Evolutionary conservation across 92 coral and sea anemone genomes (phyloP), one percentile per base, ranked within the genome.

Genomic region (Chrysogorgia sp.): DNA sequence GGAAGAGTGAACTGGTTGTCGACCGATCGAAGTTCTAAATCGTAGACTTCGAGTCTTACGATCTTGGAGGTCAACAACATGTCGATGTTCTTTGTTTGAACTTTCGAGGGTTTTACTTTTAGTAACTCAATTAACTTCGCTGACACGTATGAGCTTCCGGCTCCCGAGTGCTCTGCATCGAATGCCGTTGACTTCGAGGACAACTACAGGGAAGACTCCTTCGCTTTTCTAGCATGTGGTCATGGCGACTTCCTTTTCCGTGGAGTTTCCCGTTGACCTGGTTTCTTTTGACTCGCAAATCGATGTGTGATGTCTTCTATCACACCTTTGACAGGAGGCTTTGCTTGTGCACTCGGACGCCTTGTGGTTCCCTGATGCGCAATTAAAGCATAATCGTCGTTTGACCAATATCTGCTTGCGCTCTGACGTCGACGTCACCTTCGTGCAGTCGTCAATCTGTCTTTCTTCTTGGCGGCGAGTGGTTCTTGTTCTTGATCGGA

Each of bases 381-480:
- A 81, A 80, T 89, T 89, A 24, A 89, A 89, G 64, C 90, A 89
- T 31, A 89, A 61, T 56, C 86, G 57, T 33, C 79, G 70, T 50
- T 72, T 76, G 78, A 80, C 52, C 10, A 86, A 69, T 40, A 86
- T 82, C 50, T 82, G 76, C 58, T 71, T 82, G 15, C 81, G 84
- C 41, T 82, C 90, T 13, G 86, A 19, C 48, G 40, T 75, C 34
- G 23, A 41, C 7, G 62, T 61, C 31, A 82, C 71, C 34, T 67
- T 86, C 17, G 67, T 26, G 63, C 90, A 81, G 32, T 76, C 56
- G 59, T 30, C 52, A 82, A 33, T 15, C 43, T 26, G 14, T 41
- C 67, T 68, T 56, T 59, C 28, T 23, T 41, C 26, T 37, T 31
- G 53, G 8, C 19, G 20, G 40, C 24, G 5, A 26, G 81, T 55